Base-by-base conservation (phyloP, 2,797 vertebrate species). In the Cyprinella venusta region DNA sequence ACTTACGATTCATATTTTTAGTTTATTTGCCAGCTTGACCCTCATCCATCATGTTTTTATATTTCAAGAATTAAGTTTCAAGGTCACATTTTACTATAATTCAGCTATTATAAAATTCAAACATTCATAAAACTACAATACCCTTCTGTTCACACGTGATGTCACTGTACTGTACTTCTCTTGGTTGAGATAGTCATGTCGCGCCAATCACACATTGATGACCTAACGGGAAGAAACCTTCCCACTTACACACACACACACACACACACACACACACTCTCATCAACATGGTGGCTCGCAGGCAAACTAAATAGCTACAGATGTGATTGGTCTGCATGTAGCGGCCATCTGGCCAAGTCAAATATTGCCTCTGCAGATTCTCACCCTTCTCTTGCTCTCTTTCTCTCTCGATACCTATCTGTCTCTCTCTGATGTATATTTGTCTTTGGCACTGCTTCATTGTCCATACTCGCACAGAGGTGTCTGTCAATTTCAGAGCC, bases 281-380 rank as follows among this genome's bases (percentile, higher is more conserved):
- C 67, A 83, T 33, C 81, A 75, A 88, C 80, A 86, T 70, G 33
- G 71, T 87, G 70, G 70, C 90, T 92, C 84, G 88, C 91, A 94
- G 93, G 93, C 92, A 93, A 92, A 92, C 79, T 93, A 90, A 90
- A 86, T 92, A 91, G 92, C 91, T 94, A 92, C 94, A 94, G 93
- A 95, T 95, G 94, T 94, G 84, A 85, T 91, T 91, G 89, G 92
- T 84, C 90, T 92, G 92, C 92, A 94, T 89, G 91, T 90, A 91
- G 86, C 88, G 92, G 91, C 94, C 94, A 95, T 95, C 94, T 95
- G 94, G 94, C 94, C 93, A 95, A 95, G 93, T 93, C 93, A 95
- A 95, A 95, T 94, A 95, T 94, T 95, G 94, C 93, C 92, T 93
- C 92, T 94, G 91, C 90, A 91, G 82, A 83, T 79, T 83, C 92